Conservation (phyloP, 2,113 vertebrate species). For the Engystomops pustulosus region DNA sequence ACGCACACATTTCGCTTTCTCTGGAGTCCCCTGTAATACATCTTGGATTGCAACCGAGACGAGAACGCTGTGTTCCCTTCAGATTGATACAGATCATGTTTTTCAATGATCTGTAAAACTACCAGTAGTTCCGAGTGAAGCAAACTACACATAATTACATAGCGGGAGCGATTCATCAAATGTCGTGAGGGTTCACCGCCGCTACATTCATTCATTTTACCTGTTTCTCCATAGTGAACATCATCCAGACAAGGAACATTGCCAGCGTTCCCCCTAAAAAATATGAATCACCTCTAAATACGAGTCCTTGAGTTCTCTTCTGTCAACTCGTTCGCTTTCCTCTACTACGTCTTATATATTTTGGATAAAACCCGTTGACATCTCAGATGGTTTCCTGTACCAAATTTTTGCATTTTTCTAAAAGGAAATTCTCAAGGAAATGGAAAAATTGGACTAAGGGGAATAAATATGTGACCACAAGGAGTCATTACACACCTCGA, state of each 20-base stretch:
- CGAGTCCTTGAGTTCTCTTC: too few species aligned
- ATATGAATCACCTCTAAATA: too few species aligned
- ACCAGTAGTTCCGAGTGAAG: slow-evolving; percentile 9
- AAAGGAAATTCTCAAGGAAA: too few species aligned
- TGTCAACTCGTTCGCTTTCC: too few species aligned
- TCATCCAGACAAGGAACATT: not conserved
- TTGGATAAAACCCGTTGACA: too few species aligned
- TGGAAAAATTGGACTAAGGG: too few species aligned
- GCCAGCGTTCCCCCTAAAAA: too few species aligned
- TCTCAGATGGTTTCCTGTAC: too few species aligned
- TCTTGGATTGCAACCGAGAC: not conserved
- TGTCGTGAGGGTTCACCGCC: not conserved
- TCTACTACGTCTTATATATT: too few species aligned
- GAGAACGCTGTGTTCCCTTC: slow-evolving; percentile 6
- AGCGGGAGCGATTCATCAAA: slow-evolving; percentile 36
- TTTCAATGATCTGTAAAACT: slow-evolving; percentile 46
- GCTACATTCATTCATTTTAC: not conserved
- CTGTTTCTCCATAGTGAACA: not conserved
- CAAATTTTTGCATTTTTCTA: too few species aligned
- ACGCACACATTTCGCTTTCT: not conserved
- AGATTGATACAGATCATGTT: slow-evolving; percentile 44
- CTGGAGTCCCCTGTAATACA: not conserved
- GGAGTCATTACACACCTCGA: too few species aligned
- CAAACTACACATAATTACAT: slow-evolving; percentile 30
- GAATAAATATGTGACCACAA: too few species aligned